phyloP scores from a whole-genome alignment of 2,888 invertebrate genomes.

The Chymomyza procnemis region DNA sequence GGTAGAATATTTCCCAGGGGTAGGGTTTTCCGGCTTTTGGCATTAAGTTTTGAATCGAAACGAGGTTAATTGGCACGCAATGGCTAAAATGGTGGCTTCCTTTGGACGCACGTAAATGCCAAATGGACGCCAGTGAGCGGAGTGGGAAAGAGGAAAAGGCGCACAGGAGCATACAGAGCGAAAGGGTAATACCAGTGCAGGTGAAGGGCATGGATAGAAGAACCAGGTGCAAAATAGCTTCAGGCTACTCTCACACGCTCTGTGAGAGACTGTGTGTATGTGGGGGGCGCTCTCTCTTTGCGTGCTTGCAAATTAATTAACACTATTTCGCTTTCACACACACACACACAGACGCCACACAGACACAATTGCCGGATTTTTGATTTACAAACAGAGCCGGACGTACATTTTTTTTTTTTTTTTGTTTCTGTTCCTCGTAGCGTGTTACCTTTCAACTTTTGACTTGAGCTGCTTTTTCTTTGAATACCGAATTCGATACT shows the following conservation, averaged over 20 bases:
- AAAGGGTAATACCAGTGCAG: not conserved
- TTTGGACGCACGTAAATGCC: not conserved
- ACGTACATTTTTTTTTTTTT: not conserved
- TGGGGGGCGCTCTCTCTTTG: not conserved
- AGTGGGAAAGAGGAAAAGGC: not conserved
- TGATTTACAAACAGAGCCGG: not conserved
- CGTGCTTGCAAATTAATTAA: constrained; percentile 54
- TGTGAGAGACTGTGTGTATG: not conserved
- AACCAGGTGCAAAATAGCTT: not conserved
- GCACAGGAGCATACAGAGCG: too few species aligned
- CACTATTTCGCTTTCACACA: constrained; percentile 39
- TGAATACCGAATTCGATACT: not conserved
- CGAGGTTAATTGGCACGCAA: constrained; percentile 47
- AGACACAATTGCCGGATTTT: not conserved
- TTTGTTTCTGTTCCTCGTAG: not conserved
- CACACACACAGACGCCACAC: not conserved
- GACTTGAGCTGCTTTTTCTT: not conserved
- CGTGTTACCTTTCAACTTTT: not conserved
- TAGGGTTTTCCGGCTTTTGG: not conserved
- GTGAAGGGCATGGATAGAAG: not conserved
- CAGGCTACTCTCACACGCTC: too few species aligned
- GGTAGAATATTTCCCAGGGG: not conserved
- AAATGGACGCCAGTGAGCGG: not conserved
- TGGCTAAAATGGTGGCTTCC: not conserved
- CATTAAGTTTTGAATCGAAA: constrained; percentile 10